A percentile compares a stretch with the other conserved stretches of the same genome.
phyloP scores from a whole-genome alignment of 1,140 invertebrate genomes.

The Cylas formicarius region DNA sequence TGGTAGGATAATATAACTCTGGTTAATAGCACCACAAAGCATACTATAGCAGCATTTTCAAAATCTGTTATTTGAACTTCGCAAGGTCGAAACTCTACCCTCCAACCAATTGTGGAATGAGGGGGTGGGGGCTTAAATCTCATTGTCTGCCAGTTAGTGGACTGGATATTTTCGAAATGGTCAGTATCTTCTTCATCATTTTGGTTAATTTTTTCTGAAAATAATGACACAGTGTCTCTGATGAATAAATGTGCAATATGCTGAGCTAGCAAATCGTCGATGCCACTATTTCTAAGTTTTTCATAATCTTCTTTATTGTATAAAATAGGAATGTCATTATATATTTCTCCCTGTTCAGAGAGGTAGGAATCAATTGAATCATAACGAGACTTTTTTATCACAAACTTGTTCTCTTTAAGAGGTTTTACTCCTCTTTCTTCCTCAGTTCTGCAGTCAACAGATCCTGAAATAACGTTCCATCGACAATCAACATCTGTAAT shows the following conservation, averaged over 20 bases:
- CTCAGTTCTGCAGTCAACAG: conserved; percentile 91
- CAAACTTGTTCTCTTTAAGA: conserved; percentile 68
- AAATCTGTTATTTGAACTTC: conserved; percentile 98
- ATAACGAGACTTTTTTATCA: conserved; percentile 93
- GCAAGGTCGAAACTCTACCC: conserved; percentile 98
- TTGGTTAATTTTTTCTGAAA: conserved; percentile 92
- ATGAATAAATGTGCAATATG: conserved; percentile 99
- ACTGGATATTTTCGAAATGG: conserved; percentile 99
- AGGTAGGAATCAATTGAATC: conserved; percentile 97
- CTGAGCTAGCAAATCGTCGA: conserved; percentile 84
- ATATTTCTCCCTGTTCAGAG: conserved; percentile 77
- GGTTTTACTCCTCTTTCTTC: conserved; percentile 86
- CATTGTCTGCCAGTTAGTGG: conserved; percentile 99
- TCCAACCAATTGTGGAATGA: conserved; percentile 94
- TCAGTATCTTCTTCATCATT: conserved; percentile 92
- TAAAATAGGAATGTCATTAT: conserved; percentile 85
- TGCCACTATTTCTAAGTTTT: conserved; percentile 74
- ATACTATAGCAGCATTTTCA: conserved; percentile 99
- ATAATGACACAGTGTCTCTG: conserved; percentile 91
- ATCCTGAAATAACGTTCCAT: conserved; percentile 92
- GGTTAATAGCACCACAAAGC: conserved; percentile 94
- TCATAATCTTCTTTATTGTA: conserved; percentile 81
- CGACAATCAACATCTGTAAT: conserved; percentile 93
- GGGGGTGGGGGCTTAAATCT: conserved; percentile 96
- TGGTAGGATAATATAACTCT: conserved; percentile 95